Base-by-base conservation (phyloP, 2,888 invertebrate genomes). In the Chrysolina haemoptera region DNA sequence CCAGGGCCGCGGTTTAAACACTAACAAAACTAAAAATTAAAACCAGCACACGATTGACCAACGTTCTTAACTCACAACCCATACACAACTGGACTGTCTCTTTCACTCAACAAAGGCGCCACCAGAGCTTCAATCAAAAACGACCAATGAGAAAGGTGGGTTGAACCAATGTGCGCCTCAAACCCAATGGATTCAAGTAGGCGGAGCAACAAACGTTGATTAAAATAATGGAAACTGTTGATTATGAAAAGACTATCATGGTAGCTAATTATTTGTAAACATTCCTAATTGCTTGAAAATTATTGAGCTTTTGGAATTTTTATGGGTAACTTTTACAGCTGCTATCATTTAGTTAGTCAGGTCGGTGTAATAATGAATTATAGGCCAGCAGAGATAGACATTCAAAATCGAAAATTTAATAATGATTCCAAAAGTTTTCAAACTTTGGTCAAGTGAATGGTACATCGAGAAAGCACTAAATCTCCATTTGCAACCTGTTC, bases 211-310 rank as follows among this genome's bases (percentile, higher is more conserved):
- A 62, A 68, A 75, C 70, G 77, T 80, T 81, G 86, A 86, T 86
- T 87, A 86, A 86, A 87, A 87, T 87, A 87, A 87, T 87, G 87
- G 87, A 86, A 87, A 85, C 85, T 83, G 82, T 82, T 84, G 85
- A 86, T 86, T 86, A 86, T 83, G 83, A 82, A 84, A 83, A 85
- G 83, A 82, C 85, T 85, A 87, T 86, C 87, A 88, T 88, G 88
- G 87, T 84, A 87, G 87, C 85, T 88, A 87, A 87, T 87, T 87
- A 86, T 86, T 84, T 84, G 83, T 85, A 82, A 82, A 84, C 82
- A 84, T 81, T 81, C 78, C 83, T 85, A 85, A 85, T 85, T 85
- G 84, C 82, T 74, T 76, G 73, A 76, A 79, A 82, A 81, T 81
- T 83, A 84, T 84, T 81, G 81, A 79, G 76, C 73, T 46, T 53